Percentiles rank a stretch among this genome's conserved stretches.
phyloP scores from a whole-genome alignment of 2,113 vertebrate genomes.

The Clupea harengus region DNA sequence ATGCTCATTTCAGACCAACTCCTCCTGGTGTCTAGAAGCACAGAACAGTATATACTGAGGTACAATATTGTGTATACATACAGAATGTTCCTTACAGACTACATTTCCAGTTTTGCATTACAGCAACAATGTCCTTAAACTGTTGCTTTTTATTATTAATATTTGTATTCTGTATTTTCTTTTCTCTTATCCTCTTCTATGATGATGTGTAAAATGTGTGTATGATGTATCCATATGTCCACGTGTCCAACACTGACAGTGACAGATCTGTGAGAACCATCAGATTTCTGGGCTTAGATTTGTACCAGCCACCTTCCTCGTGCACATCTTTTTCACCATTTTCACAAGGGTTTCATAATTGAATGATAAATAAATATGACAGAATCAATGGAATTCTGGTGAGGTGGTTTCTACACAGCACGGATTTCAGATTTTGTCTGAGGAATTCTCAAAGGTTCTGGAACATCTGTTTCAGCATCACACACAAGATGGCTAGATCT shows the following conservation, averaged over 20 bases:
- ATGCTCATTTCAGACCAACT: no score
- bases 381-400: not conserved
- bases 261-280: not conserved
- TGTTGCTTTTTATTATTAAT: not conserved
- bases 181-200: not conserved
- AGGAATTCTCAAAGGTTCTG: not conserved
- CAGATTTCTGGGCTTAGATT: not conserved
- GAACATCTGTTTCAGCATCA: no score
- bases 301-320: not conserved
- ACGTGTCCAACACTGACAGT: not conserved
- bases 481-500: no score
- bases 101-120: no score
- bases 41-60: no score
- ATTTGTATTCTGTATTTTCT: not conserved
- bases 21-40: no score
- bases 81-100: no score
- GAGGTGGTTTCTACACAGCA: not conserved
- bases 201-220: not conserved
- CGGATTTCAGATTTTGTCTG: not conserved
- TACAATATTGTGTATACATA: no score
- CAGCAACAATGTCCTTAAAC: no score
- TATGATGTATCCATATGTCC: not conserved
- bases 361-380: not conserved
- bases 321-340: no score
- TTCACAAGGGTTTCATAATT: not conserved